Evolutionary conservation across 2,113 vertebrate genomes (phyloP).

Genomic region (Leptosomus discolor): DNA sequence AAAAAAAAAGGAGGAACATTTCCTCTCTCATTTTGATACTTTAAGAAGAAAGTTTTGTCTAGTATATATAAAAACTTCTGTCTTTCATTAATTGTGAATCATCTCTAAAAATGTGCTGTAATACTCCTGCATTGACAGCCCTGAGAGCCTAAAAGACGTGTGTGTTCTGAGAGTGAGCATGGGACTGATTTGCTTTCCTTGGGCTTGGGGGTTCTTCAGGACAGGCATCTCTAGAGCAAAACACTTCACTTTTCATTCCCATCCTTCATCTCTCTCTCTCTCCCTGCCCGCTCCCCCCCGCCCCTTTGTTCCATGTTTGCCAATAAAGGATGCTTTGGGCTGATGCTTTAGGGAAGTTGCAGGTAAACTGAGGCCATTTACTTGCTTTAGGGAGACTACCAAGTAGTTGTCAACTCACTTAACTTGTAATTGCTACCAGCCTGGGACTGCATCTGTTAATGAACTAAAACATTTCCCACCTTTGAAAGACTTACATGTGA

Average conservation of each 20-base stretch:
- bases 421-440: neutral
- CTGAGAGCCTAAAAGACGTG: neutral
- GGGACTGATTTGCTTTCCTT: neutral
- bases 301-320: neutral
- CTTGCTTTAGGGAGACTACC: neutral
- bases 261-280: neutral
- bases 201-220: neutral
- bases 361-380: neutral
- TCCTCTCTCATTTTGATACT: neutral
- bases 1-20: neutral
- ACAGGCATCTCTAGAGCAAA: neutral
- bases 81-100: neutral
- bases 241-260: neutral
- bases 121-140: neutral
- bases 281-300: fast-evolving
- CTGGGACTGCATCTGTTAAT: neutral
- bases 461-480: neutral
- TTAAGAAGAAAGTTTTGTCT: neutral
- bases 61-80: neutral
- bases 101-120: neutral
- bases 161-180: neutral
- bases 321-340: neutral
- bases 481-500: neutral
- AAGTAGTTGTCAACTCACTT: neutral
- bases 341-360: neutral